Evolutionary conservation across 1,140 invertebrate species (phyloP), one percentile per base, ranked within the genome.

Genomic region (Cyrtorhinus lividipennis): DNA sequence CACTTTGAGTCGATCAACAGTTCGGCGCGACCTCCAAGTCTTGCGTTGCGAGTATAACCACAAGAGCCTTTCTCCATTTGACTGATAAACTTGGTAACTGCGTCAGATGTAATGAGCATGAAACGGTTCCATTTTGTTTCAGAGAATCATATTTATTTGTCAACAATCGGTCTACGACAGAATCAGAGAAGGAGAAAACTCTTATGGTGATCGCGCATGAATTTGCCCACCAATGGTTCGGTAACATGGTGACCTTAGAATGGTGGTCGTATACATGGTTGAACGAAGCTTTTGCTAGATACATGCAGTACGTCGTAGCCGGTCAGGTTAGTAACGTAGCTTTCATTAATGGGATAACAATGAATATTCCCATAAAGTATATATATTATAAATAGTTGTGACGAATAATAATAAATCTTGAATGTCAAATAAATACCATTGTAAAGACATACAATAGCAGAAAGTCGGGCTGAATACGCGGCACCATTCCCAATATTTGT

Each of bases 261-360:
- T 83, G 77, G 72, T 78, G 74, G 74, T 72, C 71, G 3, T 72
- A 74, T 57, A 70, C 72, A 1, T 73, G 72, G 71, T 61, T 73
- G 2, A 72, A 69, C 56, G 72, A 73, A 67, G 72, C 70, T 24
- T 72, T 73, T 62, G 72, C 71, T 13, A 66, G 59, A 1, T 72
- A 68, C 58, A 68, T 71, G 25, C 62, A 67, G 8, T 92, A 92
- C 71, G 87, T 90, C 0, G 84, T 67, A 93, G 90, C 77, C 15
- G 15, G 15, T 84, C 5, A 38, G 30, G 30, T 38, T 8, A n/a
- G n/a, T n/a, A n/a, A n/a, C n/a, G n/a, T 93, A 69, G 91, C 92
- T 71, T 93, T 90, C 87, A 87, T 86, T 5, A 86, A 92, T 73
- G 92, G 92, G 74, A 85, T 90, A 0, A 87, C 86, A 0, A 86